Conservation (phyloP, 1,140 invertebrate species). For the Apis cerana region DNA sequence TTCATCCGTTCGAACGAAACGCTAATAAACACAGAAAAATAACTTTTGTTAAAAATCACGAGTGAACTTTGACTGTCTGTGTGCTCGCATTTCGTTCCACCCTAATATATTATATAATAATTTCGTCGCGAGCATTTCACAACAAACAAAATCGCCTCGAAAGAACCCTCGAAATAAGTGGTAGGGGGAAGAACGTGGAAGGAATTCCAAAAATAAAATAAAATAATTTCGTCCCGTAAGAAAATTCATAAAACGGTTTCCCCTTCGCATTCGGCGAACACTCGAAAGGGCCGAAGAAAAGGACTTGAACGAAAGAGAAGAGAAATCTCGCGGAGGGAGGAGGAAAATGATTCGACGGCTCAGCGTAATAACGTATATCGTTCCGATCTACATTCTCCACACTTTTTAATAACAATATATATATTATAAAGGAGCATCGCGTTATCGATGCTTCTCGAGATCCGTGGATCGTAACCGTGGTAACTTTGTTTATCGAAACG, state of each 20-base stretch:
- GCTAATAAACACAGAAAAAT: background rate
- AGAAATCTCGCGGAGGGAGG: background rate
- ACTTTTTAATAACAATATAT: too few relatives aligned
- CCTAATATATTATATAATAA: background rate
- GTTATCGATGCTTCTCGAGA: too few relatives aligned
- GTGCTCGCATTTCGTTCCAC: too few relatives aligned
- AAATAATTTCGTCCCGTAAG: constrained; percentile 7
- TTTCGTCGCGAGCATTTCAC: background rate
- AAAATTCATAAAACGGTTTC: constrained; percentile 2
- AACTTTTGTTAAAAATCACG: too few relatives aligned
- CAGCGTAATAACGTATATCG: background rate
- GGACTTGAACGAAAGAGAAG: background rate
- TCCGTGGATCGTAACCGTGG: background rate
- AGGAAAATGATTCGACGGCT: background rate
- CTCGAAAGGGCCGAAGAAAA: background rate
- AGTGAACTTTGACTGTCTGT: too few relatives aligned
- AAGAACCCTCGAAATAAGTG: background rate
- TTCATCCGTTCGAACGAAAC: too few relatives aligned
- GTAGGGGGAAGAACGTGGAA: background rate
- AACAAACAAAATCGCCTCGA: background rate
- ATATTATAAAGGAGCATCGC: too few relatives aligned
- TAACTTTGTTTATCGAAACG: constrained; percentile 15
- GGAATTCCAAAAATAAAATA: background rate
- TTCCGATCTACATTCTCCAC: background rate
- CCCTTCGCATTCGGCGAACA: background rate